These are phyloP conservation scores for Zoanthus sociatus DNA, from an alignment of 92 coral and sea anemone species.

Conservation along the genomic window DNA sequence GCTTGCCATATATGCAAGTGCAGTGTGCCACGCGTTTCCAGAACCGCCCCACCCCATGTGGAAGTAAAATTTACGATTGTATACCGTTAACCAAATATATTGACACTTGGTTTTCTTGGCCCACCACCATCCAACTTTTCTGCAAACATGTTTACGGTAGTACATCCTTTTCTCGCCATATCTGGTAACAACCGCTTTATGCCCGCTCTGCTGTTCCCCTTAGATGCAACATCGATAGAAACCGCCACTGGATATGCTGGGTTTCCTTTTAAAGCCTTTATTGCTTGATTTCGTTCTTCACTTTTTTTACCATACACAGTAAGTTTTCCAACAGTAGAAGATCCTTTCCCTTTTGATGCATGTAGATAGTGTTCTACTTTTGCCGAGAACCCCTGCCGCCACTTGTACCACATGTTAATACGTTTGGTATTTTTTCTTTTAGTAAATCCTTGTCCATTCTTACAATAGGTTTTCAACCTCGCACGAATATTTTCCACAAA, in stretches of 20 bases:
- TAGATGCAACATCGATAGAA: neutral
- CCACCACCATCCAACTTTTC: slow-evolving; percentile 47
- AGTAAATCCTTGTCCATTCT: slow-evolving; percentile 49
- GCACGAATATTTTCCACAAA: slow-evolving; percentile 62
- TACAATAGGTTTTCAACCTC: slow-evolving; percentile 59
- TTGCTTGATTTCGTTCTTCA: slow-evolving; percentile 4
- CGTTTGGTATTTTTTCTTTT: neutral
- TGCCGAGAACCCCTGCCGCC: slow-evolving; percentile 41
- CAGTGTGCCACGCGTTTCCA: slow-evolving; percentile 56
- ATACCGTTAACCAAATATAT: neutral
- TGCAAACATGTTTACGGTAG: slow-evolving; percentile 8
- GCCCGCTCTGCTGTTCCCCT: neutral
- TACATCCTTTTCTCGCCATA: slow-evolving; percentile 18
- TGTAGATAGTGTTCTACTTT: neutral
- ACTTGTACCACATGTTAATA: slow-evolving; percentile 40
- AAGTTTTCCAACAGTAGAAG: neutral
- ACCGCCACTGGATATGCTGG: slow-evolving; percentile 45
- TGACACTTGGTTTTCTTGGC: slow-evolving; percentile 18
- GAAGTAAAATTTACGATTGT: slow-evolving; percentile 25
- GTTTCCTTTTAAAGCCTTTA: slow-evolving; percentile 4
- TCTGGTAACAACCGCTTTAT: slow-evolving; percentile 48
- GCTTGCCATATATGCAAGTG: neutral
- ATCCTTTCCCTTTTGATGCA: neutral
- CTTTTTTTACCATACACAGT: neutral
- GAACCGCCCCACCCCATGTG: slow-evolving; percentile 70